Evolutionary conservation across 1,140 invertebrate genomes (phyloP), one percentile per base, ranked within the genome.

Genomic region (Drosophila subobscura): DNA sequence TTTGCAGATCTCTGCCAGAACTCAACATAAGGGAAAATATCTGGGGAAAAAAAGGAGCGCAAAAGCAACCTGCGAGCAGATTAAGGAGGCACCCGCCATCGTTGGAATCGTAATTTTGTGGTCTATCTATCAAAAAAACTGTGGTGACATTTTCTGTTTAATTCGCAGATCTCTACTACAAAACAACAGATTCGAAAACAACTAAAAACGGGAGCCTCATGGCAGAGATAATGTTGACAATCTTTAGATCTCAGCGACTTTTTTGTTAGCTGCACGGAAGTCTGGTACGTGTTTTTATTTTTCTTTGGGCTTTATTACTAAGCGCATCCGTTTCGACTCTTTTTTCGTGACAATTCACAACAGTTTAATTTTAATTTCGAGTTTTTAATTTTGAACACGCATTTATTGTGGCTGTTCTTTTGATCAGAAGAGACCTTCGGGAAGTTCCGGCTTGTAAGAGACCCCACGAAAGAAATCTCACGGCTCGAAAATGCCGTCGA

Each of bases 361-460:
- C 25, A 53, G 64, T 33, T 37, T n/a, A 29, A 25, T 44, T 70
- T 78, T 61, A 49, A 67, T 64, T 61, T 68, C 7, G 25, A 50
- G 41, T 29, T 70, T 74, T 75, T 72, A 67, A 63, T 84, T 71
- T 64, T 72, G 52, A 72, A 78, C 78, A 88, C 70, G 64, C 54
- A 64, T 83, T 76, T 77, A 64, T 60, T 65, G 80, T 64, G 51
- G 71, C 57, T 46, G 41, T 64, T 55, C 57, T 76, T 65, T 47
- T 59, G 49, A 56, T 68, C 55, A 37, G 33, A 37, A 37, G 46
- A 52, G 56, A 71, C 78, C 64, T 86, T 80, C 72, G 6, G 50
- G 20, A 46, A 85, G 83, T 88, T 85, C 77, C 81, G 83, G 83
- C 83, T 86, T 84, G 55, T 53, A 85, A 72, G 46, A 68, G 47